phyloP scores from a whole-genome alignment of 2,113 vertebrate genomes.

The Petaurus breviceps region DNA sequence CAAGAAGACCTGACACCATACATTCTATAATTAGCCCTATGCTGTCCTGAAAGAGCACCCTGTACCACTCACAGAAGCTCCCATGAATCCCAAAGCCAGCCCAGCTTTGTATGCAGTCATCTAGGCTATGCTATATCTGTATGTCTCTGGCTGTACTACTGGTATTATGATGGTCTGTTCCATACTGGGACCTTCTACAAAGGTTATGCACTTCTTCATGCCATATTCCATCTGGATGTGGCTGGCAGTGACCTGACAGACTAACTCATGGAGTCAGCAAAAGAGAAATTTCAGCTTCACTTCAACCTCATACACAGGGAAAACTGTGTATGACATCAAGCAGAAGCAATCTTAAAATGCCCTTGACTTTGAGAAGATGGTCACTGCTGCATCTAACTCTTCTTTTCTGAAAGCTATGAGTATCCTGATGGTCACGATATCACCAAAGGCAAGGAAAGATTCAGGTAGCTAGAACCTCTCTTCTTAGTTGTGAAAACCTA shows the following conservation, averaged over 20 bases:
- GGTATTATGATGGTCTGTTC: background rate
- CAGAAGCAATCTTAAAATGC: background rate
- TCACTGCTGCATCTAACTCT: background rate
- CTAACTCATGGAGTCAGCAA: background rate
- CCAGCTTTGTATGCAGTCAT: background rate
- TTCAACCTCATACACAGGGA: no score
- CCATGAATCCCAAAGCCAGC: background rate
- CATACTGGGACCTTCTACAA: background rate
- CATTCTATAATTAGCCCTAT: background rate
- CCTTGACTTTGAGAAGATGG: background rate
- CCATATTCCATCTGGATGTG: background rate
- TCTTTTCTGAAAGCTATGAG: background rate
- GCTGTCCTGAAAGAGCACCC: background rate
- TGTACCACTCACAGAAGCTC: background rate
- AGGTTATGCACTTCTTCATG: background rate
- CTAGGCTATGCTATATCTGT: background rate
- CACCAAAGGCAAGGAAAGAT: background rate
- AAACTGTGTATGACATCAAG: background rate
- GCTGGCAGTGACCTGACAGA: background rate
- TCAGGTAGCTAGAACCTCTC: background rate
- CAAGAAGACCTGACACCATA: background rate
- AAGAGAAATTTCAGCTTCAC: background rate
- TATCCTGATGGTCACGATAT: background rate
- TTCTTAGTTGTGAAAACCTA: background rate
- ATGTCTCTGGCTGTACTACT: background rate